Evolutionary conservation across 2,113 vertebrate genomes (phyloP).

Genomic region (Myotis lucifugus): DNA sequence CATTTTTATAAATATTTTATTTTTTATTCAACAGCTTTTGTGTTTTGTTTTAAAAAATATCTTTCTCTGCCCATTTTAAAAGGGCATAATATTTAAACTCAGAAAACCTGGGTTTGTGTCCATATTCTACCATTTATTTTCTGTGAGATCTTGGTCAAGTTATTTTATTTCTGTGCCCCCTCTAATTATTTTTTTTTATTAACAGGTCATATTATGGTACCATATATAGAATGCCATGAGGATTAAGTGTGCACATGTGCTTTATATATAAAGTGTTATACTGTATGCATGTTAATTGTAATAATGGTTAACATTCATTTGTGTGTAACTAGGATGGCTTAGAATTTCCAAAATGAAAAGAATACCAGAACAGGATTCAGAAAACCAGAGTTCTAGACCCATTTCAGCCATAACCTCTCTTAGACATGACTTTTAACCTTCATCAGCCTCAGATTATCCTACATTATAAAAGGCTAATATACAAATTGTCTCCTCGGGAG

Average conservation of each 20-base stretch:
- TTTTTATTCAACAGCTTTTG: neutral
- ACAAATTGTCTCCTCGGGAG: too few species aligned
- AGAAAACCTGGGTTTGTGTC: neutral
- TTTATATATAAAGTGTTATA: neutral
- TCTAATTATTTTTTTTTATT: neutral
- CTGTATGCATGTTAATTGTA: neutral
- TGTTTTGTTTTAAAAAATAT: neutral
- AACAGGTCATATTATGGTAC: neutral
- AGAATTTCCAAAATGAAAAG: conserved; percentile 10
- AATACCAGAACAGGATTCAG: neutral
- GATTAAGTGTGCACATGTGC: neutral
- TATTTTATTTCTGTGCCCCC: neutral
- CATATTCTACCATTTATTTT: neutral
- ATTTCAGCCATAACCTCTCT: neutral
- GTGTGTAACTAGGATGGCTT: neutral
- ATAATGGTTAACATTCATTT: neutral
- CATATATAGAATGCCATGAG: neutral
- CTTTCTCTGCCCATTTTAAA: neutral
- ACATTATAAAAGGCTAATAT: too few species aligned
- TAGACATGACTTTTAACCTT: neutral
- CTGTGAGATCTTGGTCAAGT: neutral
- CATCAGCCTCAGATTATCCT: neutral
- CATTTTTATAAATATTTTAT: neutral
- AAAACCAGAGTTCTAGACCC: neutral
- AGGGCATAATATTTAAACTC: neutral